Percentiles rank a stretch among this genome's conserved stretches.
phyloP scores from a whole-genome alignment of 2,797 vertebrate species.

The Rhinogobio ventralis region DNA sequence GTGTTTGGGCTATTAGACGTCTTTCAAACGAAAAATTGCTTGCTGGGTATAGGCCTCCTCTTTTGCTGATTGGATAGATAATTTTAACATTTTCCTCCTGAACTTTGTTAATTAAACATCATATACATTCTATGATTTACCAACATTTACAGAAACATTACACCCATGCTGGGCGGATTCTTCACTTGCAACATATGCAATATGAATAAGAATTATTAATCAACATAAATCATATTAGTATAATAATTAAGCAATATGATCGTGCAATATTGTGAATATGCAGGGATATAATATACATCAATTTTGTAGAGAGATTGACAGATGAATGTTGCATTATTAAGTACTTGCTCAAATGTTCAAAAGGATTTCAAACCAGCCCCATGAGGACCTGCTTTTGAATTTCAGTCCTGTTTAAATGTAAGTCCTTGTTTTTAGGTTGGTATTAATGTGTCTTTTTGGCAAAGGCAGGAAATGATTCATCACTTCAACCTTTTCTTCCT shows the following conservation, averaged over 20 bases:
- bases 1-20: no score
- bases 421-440: not conserved
- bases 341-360: not conserved
- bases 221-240: not conserved
- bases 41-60: no score
- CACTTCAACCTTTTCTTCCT: slow-evolving; percentile 40
- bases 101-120: no score
- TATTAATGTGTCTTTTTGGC: not conserved
- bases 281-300: not conserved
- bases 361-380: not conserved
- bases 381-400: not conserved
- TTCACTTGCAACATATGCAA: not conserved
- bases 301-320: no score
- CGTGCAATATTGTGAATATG: not conserved
- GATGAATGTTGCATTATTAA: slow-evolving; percentile 7
- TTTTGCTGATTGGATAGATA: no score
- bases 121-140: not conserved
- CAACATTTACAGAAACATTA: not conserved
- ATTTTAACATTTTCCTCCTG: no score
- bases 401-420: not conserved
- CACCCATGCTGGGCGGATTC: not conserved
- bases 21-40: no score
- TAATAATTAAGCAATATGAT: not conserved
- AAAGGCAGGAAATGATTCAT: slow-evolving; percentile 57
- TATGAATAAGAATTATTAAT: not conserved